Evolutionary conservation across 2,113 vertebrate genomes (phyloP), one percentile per base, ranked within the genome.

Genomic region (Pao palembangensis): DNA sequence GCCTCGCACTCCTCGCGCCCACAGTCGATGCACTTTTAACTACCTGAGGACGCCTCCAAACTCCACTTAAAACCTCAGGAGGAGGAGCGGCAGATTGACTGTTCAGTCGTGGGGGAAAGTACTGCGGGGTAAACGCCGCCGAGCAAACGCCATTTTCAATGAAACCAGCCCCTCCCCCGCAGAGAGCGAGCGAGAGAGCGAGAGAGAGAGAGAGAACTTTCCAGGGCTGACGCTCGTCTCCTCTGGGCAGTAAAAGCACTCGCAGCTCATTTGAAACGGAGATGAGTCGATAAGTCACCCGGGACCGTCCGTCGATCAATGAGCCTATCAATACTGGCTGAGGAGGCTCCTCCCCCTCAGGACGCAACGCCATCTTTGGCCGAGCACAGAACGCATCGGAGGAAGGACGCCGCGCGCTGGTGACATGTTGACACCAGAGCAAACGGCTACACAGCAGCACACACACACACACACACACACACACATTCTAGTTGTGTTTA

Each of bases 251-350:
- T 56, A 72, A 71, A 73, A 75, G 57, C 77, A 73, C 86, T 73
- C 75, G 65, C 41, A 79, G 73, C 81, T 88, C 86, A 81, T 85
- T 82, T 83, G 78, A 58, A 76, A 63, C 55, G 2, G 14, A 68
- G 76, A 78, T 67, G 76, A 77, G 78, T 87, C 82, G 34, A 81
- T 83, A 66, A 73, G 80, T 85, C 82, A 71, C 75, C 51, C 0
- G 79, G 75, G 84, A 80, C 69, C 77, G 71, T 76, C 71, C 78
- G 79, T 86, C 82, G 81, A 85, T 88, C 87, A 79, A 84, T 85
- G 72, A 58, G 58, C 67, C 84, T 79, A 84, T 87, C 81, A 51
- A 86, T 86, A 82, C 55, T 55, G 10, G 44, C 70, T 5, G 51
- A 47, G 16, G 44, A 62, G 69, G 21, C 83, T 78, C 85, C 83